Evolutionary conservation across 2,113 vertebrate species (phyloP).

Genomic region (Himantopus leucocephalus): DNA sequence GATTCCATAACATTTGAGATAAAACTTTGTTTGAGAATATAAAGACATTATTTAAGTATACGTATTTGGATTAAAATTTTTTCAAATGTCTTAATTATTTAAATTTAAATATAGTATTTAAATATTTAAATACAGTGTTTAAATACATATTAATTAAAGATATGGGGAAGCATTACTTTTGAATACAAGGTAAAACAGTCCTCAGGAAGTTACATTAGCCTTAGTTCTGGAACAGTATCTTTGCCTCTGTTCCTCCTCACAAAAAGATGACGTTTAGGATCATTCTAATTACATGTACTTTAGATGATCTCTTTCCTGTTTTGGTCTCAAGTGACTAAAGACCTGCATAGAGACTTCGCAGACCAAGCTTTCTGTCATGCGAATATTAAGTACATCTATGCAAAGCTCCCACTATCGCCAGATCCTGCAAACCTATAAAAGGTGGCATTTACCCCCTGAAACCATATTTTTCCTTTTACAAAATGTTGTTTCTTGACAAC

Average conservation of each 20-base stretch:
- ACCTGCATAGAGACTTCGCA: not conserved
- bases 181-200: not conserved
- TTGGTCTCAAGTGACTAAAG: not conserved
- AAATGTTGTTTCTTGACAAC: not conserved
- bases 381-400: not conserved
- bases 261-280: not conserved
- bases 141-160: conserved; percentile 4
- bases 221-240: not conserved
- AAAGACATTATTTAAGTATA: not conserved
- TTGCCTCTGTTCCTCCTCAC: not conserved
- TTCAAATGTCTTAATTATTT: not conserved
- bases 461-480: not conserved
- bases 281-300: not conserved
- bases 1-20: not conserved
- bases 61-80: conserved; percentile 12
- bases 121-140: not conserved
- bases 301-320: not conserved
- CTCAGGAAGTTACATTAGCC: not conserved
- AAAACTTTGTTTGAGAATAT: conserved; percentile 6
- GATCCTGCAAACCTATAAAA: not conserved
- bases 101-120: not conserved
- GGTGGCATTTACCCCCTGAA: not conserved
- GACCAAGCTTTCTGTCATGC: not conserved
- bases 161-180: not conserved
- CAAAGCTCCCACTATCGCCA: not conserved